A percentile compares a stretch with the other conserved stretches of the same genome.
Conservation (phyloP, 2,113 vertebrate species). For the Nesogale talazaci region DNA sequence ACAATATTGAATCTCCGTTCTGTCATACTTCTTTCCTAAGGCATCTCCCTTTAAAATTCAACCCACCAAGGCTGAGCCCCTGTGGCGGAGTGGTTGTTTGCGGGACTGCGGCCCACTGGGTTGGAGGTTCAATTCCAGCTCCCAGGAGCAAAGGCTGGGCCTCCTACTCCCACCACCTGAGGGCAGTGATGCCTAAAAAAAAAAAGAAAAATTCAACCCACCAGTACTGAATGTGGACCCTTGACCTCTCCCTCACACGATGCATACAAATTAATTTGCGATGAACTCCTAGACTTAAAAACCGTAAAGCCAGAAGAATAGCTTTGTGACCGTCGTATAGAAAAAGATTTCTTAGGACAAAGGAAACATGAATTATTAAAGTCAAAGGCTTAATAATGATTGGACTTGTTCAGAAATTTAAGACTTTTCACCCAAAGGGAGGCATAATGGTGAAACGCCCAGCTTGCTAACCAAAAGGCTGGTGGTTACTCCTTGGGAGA, state of each 20-base stretch:
- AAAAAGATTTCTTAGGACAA: constrained; percentile 28
- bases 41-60: constrained; percentile 26
- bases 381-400: background rate
- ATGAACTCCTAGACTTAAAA: background rate
- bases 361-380: constrained; percentile 16
- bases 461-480: too few relatives aligned
- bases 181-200: too few relatives aligned
- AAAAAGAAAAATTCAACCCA: constrained; percentile 23
- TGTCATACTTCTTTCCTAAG: background rate
- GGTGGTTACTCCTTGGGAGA: background rate
- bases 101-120: too few relatives aligned
- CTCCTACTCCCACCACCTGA: too few relatives aligned
- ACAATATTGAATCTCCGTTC: constrained; percentile 18
- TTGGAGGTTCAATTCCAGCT: too few relatives aligned
- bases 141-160: too few relatives aligned
- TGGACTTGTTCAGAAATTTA: constrained; percentile 19
- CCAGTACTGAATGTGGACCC: background rate
- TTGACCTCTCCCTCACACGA: background rate
- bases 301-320: background rate
- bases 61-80: background rate
- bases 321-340: background rate
- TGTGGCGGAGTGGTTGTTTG: too few relatives aligned
- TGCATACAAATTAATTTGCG: background rate
- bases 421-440: background rate
- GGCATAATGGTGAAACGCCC: background rate